Conservation (phyloP, 2,797 vertebrate species). For the Selene dorsalis region DNA sequence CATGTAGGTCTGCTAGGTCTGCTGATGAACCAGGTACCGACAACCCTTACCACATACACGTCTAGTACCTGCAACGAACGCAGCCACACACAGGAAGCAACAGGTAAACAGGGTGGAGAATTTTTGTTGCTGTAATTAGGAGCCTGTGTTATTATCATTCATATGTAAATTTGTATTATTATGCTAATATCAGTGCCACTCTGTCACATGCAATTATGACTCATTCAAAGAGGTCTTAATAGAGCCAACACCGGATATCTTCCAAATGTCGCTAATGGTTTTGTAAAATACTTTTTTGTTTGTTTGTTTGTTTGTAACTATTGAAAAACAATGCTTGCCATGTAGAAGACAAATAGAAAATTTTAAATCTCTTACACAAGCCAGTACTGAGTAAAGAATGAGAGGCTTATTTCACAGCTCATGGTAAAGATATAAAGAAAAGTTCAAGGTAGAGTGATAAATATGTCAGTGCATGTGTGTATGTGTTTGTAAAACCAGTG, state of each 20-base stretch:
- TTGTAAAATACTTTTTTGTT: constrained; percentile 31
- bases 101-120: not conserved
- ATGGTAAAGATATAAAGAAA: not conserved
- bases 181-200: constrained; percentile 43
- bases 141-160: constrained; percentile 34
- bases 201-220: constrained; percentile 44
- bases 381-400: not conserved
- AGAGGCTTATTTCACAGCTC: not conserved
- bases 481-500: not conserved
- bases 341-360: not conserved
- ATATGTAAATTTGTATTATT: constrained; percentile 43
- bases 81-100: too few relatives aligned
- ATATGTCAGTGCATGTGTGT: not conserved
- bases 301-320: constrained; percentile 17
- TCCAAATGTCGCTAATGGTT: constrained; percentile 36
- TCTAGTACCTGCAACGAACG: too few relatives aligned
- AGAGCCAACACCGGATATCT: constrained; percentile 38
- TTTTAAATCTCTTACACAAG: not conserved
- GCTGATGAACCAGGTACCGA: too few relatives aligned
- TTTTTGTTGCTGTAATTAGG: constrained; percentile 31
- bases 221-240: constrained; percentile 46
- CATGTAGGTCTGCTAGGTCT: too few relatives aligned
- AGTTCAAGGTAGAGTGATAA: not conserved
- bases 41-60: too few relatives aligned
- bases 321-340: not conserved